Percentiles rank a stretch among this genome's conserved stretches.
These are phyloP conservation scores for Phoeniculus purpureus DNA, from an alignment of 2,797 vertebrate species.

Conservation along the genomic window DNA sequence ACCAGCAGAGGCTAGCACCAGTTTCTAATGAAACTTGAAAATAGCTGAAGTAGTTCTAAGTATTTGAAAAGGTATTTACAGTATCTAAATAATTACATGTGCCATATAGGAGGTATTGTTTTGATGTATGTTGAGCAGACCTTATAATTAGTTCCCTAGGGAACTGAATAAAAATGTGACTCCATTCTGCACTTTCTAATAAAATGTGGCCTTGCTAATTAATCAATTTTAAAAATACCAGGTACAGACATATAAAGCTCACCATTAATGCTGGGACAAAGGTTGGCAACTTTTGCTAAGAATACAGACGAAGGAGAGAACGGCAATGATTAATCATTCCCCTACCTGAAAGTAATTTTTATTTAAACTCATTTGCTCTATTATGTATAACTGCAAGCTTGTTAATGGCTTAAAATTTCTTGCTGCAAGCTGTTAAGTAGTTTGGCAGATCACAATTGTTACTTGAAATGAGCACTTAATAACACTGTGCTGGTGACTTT, in stretches of 20 bases:
- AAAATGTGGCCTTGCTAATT: constrained; percentile 53
- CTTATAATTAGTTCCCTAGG: constrained; percentile 53
- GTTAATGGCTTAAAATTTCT: constrained; percentile 37
- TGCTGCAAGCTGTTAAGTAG: constrained; percentile 13
- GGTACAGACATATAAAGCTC: constrained; percentile 21
- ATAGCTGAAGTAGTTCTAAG: constrained; percentile 19
- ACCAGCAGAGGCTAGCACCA: not conserved
- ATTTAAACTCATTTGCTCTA: constrained; percentile 16
- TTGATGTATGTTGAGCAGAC: constrained; percentile 26
- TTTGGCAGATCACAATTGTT: constrained; percentile 28
- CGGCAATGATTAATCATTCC: constrained; percentile 37
- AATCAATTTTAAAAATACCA: constrained; percentile 48
- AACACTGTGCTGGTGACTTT: not conserved
- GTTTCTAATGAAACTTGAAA: constrained; percentile 1
- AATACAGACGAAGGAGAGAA: constrained; percentile 14
- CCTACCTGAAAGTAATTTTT: constrained; percentile 33
- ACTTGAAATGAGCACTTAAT: constrained; percentile 42
- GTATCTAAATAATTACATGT: constrained; percentile 48
- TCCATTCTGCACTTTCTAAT: constrained; percentile 32
- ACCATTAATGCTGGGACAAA: constrained; percentile 24
- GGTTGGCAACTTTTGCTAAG: constrained; percentile 40
- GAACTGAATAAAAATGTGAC: constrained; percentile 42
- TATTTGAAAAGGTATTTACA: constrained; percentile 37
- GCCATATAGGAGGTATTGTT: constrained; percentile 24
- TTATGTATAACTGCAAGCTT: not conserved